Conservation (phyloP, 2,797 vertebrate genomes). For the Gila robusta region DNA sequence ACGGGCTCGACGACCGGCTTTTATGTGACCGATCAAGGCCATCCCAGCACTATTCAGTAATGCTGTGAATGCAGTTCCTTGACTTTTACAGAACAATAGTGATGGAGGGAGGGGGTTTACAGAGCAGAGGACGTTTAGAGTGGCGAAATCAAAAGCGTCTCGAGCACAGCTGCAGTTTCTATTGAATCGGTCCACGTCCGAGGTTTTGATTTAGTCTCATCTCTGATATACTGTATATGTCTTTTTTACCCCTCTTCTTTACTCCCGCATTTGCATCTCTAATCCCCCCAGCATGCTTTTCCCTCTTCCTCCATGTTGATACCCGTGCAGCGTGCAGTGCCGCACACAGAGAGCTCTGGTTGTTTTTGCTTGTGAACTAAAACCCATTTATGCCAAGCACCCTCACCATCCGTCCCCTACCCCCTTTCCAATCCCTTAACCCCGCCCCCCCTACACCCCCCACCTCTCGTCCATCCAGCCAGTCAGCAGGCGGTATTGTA, state of each 20-base stretch:
- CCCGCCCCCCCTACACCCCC: constrained; percentile 44
- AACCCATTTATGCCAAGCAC: constrained; percentile 64
- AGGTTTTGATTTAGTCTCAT: constrained; percentile 57
- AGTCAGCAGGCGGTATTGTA: constrained; percentile 93
- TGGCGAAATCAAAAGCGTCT: constrained; percentile 21
- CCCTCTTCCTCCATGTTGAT: constrained; percentile 48
- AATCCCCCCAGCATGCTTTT: constrained; percentile 43
- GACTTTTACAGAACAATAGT: constrained; percentile 43
- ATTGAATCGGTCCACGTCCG: constrained; percentile 53
- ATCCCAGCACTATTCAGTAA: constrained; percentile 41
- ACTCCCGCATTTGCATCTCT: constrained; percentile 44
- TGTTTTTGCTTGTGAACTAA: constrained; percentile 66
- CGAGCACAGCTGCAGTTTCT: constrained; percentile 32
- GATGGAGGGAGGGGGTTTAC: constrained; percentile 34
- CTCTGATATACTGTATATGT: constrained; percentile 50
- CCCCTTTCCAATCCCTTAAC: constrained; percentile 70
- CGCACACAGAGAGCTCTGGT: constrained; percentile 54
- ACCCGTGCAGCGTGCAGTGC: constrained; percentile 14
- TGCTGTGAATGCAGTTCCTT: constrained; percentile 48
- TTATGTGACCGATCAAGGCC: constrained; percentile 50
- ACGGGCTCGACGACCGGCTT: background rate
- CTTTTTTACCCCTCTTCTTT: constrained; percentile 45
- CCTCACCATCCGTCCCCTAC: constrained; percentile 74
- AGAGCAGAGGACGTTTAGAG: constrained; percentile 44
- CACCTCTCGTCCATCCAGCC: constrained; percentile 79